Conservation (phyloP, 1,140 invertebrate genomes). For the Lepidurus couesii region DNA sequence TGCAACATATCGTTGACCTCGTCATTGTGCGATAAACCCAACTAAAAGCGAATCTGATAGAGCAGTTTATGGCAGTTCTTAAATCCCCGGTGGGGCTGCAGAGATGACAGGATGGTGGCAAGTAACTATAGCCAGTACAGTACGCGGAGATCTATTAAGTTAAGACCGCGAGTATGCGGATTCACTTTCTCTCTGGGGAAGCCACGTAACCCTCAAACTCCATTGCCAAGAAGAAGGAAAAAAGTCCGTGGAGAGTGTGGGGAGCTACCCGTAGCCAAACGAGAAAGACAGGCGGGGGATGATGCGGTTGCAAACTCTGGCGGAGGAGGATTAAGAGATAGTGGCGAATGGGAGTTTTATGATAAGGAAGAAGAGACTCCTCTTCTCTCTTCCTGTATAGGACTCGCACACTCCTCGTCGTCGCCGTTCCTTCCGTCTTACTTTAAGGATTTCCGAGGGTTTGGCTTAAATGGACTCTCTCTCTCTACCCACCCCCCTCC, state of each 20-base stretch:
- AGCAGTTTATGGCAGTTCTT: neutral
- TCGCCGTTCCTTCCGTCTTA: neutral
- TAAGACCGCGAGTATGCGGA: neutral
- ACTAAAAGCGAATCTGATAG: neutral
- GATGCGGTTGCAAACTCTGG: neutral
- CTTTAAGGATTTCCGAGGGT: conserved; percentile 13
- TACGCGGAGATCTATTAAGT: neutral
- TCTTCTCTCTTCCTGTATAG: neutral
- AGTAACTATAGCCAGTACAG: neutral
- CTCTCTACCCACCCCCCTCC: neutral
- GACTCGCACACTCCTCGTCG: conserved; percentile 4
- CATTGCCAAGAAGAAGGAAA: neutral
- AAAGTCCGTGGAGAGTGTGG: neutral
- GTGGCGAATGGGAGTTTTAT: conserved; percentile 12
- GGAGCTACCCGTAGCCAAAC: neutral
- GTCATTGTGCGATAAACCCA: too few relatives aligned
- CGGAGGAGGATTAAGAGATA: conserved; percentile 7
- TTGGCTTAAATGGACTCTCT: conserved; percentile 10
- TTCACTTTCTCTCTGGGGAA: neutral
- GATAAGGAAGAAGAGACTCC: neutral
- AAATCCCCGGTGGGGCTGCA: neutral
- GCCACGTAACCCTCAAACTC: neutral
- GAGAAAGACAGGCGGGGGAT: neutral
- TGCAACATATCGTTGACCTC: too few relatives aligned
- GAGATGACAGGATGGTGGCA: neutral